A percentile compares a stretch with the other conserved stretches of the same genome.
phyloP scores from a whole-genome alignment of 2,113 vertebrate species.

The Oophaga pumilio region DNA sequence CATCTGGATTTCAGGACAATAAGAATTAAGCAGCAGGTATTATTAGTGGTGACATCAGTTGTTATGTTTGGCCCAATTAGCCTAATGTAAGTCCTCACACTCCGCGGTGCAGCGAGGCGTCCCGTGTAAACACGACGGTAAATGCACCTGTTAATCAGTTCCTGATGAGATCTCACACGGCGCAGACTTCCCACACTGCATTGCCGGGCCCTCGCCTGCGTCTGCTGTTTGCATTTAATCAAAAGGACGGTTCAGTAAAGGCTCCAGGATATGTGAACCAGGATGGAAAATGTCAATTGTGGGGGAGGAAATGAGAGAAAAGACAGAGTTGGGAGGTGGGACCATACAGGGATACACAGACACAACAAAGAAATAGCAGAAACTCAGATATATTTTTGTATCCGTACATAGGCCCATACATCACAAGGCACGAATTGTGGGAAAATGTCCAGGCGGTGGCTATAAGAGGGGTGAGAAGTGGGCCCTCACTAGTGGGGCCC shows the following conservation, averaged over 20 bases:
- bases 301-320: conserved; percentile 41
- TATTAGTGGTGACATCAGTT: background rate
- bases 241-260: conserved; percentile 33
- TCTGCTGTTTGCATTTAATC: conserved; percentile 48
- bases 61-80: background rate
- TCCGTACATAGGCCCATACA: background rate
- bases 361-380: background rate
- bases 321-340: background rate
- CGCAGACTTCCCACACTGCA: conserved; percentile 5
- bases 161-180: background rate
- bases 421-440: background rate
- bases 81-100: background rate
- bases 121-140: conserved; percentile 5
- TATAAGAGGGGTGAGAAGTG: background rate
- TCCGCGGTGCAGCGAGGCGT: background rate
- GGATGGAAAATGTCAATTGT: conserved; percentile 53
- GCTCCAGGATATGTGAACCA: conserved; percentile 56
- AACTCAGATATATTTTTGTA: background rate
- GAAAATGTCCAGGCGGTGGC: background rate
- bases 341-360: background rate
- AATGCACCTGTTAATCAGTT: conserved; percentile 35
- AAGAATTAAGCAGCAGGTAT: background rate
- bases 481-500: background rate
- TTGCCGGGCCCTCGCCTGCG: conserved; percentile 9
- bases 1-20: background rate